phyloP scores from a whole-genome alignment of 2,888 invertebrate genomes.

The Cataglyphis albicans region DNA sequence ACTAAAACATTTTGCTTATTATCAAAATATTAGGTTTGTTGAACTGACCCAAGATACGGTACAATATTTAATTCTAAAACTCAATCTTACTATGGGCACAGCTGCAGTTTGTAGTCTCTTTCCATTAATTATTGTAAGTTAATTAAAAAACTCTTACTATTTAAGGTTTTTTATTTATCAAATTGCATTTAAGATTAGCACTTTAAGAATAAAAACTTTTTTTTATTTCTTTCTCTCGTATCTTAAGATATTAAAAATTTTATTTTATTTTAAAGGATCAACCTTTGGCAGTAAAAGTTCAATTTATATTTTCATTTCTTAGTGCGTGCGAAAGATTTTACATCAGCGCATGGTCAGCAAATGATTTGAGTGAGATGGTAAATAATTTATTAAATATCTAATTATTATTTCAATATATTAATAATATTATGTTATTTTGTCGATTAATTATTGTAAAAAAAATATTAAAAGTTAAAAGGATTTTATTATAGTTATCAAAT shows the following conservation, averaged over 20 bases:
- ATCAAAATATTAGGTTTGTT: constrained; percentile 1
- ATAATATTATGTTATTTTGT: not conserved
- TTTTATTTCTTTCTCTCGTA: not conserved
- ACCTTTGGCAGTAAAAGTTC: not conserved
- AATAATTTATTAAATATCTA: not conserved
- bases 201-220: not conserved
- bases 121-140: constrained; percentile 22
- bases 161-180: not conserved
- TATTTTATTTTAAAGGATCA: constrained; percentile 4
- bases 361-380: constrained; percentile 6
- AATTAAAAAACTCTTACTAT: not conserved
- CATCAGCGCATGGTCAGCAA: constrained; percentile 9
- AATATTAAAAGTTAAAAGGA: not conserved
- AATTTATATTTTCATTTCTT: not conserved
- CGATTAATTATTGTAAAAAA: not conserved
- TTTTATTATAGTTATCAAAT: not conserved
- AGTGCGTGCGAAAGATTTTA: constrained; percentile 15
- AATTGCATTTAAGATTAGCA: not conserved
- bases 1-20: not conserved
- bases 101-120: constrained; percentile 15
- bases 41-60: not conserved
- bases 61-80: constrained; percentile 22
- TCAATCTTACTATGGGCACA: constrained; percentile 22
- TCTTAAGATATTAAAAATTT: not conserved
- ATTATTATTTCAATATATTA: not conserved